phyloP scores from a whole-genome alignment of 2,797 vertebrate genomes.

The Mionectes olivaceus region DNA sequence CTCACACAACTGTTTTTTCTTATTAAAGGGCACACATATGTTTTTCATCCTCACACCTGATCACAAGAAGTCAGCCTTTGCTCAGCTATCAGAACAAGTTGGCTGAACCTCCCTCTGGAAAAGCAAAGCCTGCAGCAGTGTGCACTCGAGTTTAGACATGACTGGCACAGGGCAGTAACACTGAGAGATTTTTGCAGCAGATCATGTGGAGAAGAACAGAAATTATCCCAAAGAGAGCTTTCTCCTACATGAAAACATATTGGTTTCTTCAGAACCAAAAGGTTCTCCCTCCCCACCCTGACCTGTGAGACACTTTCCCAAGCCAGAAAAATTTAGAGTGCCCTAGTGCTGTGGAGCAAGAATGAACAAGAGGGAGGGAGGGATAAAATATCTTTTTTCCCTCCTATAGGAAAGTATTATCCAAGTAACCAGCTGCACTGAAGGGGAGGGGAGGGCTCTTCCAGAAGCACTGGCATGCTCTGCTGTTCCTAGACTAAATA shows the following conservation, averaged over 20 bases:
- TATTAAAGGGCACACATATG: background rate
- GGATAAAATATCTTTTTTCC: background rate
- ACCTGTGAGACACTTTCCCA: background rate
- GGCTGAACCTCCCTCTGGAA: background rate
- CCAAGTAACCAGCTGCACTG: background rate
- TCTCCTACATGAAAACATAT: background rate
- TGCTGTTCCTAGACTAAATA: slow-evolving; percentile 40
- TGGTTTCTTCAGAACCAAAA: background rate
- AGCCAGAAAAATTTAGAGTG: background rate
- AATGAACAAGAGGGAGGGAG: background rate
- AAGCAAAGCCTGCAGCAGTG: background rate
- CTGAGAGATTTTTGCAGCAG: background rate
- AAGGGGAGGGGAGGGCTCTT: background rate
- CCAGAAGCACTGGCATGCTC: slow-evolving; percentile 2
- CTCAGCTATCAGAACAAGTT: background rate
- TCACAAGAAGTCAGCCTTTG: background rate
- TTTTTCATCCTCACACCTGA: background rate
- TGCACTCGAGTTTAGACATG: background rate
- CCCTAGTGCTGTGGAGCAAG: background rate
- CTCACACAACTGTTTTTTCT: background rate
- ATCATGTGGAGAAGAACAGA: background rate
- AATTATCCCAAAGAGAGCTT: background rate
- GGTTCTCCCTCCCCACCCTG: background rate
- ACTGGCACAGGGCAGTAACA: background rate
- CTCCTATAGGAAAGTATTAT: background rate